A percentile compares a stretch with the other conserved stretches of the same genome.
Conservation (phyloP, 2,888 invertebrate genomes). For the Scotopteryx bipunctaria region DNA sequence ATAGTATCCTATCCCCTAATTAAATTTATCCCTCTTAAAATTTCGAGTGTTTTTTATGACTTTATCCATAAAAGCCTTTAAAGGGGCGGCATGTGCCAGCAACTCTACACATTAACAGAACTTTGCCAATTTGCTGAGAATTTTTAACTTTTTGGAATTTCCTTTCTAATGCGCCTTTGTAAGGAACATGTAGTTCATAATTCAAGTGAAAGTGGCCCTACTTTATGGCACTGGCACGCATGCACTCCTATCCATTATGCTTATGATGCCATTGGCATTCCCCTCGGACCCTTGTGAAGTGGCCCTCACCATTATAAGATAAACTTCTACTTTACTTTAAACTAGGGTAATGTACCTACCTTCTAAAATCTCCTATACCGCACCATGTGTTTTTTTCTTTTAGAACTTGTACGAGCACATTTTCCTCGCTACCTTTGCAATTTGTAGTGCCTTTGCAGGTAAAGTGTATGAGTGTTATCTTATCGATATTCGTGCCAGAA, state of each 20-base stretch:
- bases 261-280: conserved; percentile 67
- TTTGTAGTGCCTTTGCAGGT: not conserved
- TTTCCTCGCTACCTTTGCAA: no score
- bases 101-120: conserved; percentile 11
- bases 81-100: conserved; percentile 8
- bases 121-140: conserved; percentile 34
- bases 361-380: no score
- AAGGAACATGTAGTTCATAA: conserved; percentile 47
- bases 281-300: conserved; percentile 49
- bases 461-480: conserved; percentile 3
- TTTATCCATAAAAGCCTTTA: conserved; percentile 12
- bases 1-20: conserved; percentile 17
- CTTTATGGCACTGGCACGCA: conserved; percentile 49
- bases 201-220: conserved; percentile 61
- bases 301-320: conserved; percentile 48
- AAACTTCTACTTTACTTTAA: conserved; percentile 29
- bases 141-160: conserved; percentile 41
- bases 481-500: conserved; percentile 23
- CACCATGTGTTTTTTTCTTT: no score
- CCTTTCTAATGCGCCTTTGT: conserved; percentile 42
- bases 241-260: conserved; percentile 58
- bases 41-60: conserved; percentile 18
- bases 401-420: no score
- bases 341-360: not conserved
- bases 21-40: conserved; percentile 25